Base-by-base conservation (phyloP, 2,113 vertebrate genomes). In the Phalacrocorax brasilianus region DNA sequence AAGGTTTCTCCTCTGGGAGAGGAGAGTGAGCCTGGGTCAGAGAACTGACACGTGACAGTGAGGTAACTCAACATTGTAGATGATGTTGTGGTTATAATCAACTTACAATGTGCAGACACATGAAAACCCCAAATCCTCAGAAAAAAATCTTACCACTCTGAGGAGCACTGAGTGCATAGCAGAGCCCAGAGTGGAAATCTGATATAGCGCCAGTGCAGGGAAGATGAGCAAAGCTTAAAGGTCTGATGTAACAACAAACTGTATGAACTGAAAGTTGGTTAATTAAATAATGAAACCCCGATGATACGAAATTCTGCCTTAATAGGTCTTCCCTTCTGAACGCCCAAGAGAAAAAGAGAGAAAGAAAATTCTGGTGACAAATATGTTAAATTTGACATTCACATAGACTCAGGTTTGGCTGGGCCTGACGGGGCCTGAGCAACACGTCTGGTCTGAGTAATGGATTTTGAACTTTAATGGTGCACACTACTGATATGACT, bases 331-430 rank as follows among this genome's bases (percentile, higher is more conserved):
- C 28, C 63, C n/a, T 90, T 15, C 38, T 76, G 52, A 70, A 6
- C 33, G 13, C 42, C 50, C 38, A 23, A 38, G 61, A 74, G 30
- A 87, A 87, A 94, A 89, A 70, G 33, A 0, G 68, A 56, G 35
- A n/a, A 81, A 79, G 49, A 91, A 88, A 87, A 85, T 87, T 91
- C 35, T 70, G 40, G 30, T 88, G 70, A 85, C 75, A 44, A 91
- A 65, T 93, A 91, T 45, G 6, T 90, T 93, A 91, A 88, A 90
- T 83, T 70, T 94, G 88, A 93, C 95, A 94, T 96, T 96, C 78
- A 63, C 1, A 0, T 30, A 86, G 67, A n/a, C 38, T 93, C 59
- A 38, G 18, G 32, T 94, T 76, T 76, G 44, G 44, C 61, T 9
- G 3, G 58, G 58, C 71, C 73, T 88, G 73, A 61, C 3, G 3